phyloP scores from a whole-genome alignment of 2,113 vertebrate species.

The Argyrosomus japonicus region DNA sequence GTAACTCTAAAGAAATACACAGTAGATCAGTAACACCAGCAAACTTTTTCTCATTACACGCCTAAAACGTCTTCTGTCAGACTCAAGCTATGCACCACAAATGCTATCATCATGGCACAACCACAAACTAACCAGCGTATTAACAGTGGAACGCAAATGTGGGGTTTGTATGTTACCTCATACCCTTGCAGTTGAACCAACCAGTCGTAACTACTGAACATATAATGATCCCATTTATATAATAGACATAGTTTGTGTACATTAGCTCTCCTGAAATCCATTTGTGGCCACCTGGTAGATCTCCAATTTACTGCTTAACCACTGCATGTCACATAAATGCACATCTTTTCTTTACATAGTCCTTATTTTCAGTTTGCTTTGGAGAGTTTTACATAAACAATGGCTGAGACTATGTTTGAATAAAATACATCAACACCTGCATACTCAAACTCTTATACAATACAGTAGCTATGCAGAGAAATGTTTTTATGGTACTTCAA shows the following conservation, averaged over 20 bases:
- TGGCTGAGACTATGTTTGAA: not conserved
- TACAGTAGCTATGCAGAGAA: not conserved
- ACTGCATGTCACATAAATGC: constrained; percentile 22
- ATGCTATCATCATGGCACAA: constrained; percentile 62
- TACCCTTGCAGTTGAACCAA: constrained; percentile 59
- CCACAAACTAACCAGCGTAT: constrained; percentile 72
- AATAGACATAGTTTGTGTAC: constrained; percentile 53
- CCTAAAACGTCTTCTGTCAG: constrained; percentile 42
- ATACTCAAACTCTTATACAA: not conserved
- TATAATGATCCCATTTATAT: constrained; percentile 54
- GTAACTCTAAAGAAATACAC: constrained; percentile 12
- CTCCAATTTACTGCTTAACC: constrained; percentile 24
- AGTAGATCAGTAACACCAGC: not conserved
- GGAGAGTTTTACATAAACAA: not conserved
- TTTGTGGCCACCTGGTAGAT: constrained; percentile 58
- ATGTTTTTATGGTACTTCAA: not conserved
- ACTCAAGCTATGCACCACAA: constrained; percentile 42
- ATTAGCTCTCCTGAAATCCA: constrained; percentile 52
- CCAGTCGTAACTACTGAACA: constrained; percentile 41
- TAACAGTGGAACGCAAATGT: constrained; percentile 63
- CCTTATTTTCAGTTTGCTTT: constrained; percentile 21
- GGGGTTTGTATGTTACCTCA: constrained; percentile 67
- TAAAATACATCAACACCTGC: constrained; percentile 16
- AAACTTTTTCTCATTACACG: constrained; percentile 16
- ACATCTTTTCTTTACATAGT: constrained; percentile 22